Evolutionary conservation across 2,113 vertebrate species (phyloP).

Genomic region (Suncus etruscus): DNA sequence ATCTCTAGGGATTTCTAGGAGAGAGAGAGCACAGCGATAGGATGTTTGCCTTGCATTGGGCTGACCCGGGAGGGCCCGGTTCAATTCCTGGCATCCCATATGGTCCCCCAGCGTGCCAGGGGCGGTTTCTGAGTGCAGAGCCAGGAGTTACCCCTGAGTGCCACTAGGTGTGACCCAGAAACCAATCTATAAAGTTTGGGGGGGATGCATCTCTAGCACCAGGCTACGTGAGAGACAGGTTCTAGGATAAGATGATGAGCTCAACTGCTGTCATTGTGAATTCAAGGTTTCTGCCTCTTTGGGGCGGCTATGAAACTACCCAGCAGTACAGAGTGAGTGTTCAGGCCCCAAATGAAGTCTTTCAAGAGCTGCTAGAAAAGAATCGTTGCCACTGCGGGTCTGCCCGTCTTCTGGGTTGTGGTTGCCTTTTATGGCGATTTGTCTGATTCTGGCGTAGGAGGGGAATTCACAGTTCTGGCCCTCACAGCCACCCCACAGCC

Average conservation of each 20-base stretch:
- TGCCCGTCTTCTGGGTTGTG: conserved; percentile 65
- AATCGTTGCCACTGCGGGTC: conserved; percentile 42
- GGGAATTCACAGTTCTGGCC: conserved; percentile 80
- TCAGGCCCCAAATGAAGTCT: conserved; percentile 50
- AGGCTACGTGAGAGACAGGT: neutral
- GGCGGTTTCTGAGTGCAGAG: too few relatives aligned
- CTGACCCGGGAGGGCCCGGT: too few relatives aligned
- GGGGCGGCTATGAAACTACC: conserved; percentile 25
- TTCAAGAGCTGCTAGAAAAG: conserved; percentile 58
- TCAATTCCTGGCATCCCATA: too few relatives aligned
- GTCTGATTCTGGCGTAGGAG: conserved; percentile 69
- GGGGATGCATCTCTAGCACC: neutral
- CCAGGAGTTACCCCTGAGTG: too few relatives aligned
- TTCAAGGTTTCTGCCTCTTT: conserved; percentile 9
- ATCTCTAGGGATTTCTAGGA: too few relatives aligned
- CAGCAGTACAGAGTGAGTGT: conserved; percentile 31
- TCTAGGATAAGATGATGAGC: neutral
- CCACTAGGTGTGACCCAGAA: too few relatives aligned
- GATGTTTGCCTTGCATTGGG: too few relatives aligned
- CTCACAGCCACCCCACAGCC: conserved; percentile 68
- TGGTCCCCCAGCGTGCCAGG: too few relatives aligned
- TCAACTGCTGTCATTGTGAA: neutral
- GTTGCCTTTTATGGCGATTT: conserved; percentile 81
- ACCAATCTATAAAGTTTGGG: too few relatives aligned
- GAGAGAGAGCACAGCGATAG: too few relatives aligned